Conservation (phyloP, 2,113 vertebrate genomes). For the Bujurquina vittata region DNA sequence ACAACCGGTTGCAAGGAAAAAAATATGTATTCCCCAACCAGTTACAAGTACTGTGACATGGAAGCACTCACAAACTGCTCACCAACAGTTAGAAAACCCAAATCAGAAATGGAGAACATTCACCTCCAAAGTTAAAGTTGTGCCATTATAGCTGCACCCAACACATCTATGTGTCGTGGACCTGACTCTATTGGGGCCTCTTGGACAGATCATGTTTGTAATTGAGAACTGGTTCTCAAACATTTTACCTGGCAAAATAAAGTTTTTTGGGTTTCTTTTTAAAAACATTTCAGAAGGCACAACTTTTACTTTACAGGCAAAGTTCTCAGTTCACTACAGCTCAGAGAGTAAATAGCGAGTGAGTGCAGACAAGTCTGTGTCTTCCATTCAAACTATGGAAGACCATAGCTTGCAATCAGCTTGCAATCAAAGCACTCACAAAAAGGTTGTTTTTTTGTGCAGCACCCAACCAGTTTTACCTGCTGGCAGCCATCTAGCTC, state of each 20-base stretch:
- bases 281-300: not conserved
- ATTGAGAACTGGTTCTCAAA: too few species aligned
- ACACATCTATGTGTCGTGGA: not conserved
- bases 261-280: too few species aligned
- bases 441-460: too few species aligned
- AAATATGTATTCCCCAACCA: not conserved
- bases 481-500: too few species aligned
- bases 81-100: not conserved
- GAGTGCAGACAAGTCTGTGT: not conserved
- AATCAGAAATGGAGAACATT: not conserved
- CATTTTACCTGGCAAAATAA: too few species aligned
- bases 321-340: rapidly evolving
- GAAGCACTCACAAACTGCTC: not conserved
- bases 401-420: too few species aligned
- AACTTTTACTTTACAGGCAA: not conserved
- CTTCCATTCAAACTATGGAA: not conserved
- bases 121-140: not conserved
- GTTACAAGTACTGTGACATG: not conserved
- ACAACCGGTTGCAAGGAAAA: not conserved
- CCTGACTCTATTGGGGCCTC: too few species aligned
- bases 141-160: not conserved
- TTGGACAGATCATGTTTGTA: too few species aligned
- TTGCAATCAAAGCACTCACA: too few species aligned
- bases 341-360: not conserved
- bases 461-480: too few species aligned